These are phyloP conservation scores for Parapsyche elsis DNA, from an alignment of 1,140 invertebrate species.

Conservation along the genomic window DNA sequence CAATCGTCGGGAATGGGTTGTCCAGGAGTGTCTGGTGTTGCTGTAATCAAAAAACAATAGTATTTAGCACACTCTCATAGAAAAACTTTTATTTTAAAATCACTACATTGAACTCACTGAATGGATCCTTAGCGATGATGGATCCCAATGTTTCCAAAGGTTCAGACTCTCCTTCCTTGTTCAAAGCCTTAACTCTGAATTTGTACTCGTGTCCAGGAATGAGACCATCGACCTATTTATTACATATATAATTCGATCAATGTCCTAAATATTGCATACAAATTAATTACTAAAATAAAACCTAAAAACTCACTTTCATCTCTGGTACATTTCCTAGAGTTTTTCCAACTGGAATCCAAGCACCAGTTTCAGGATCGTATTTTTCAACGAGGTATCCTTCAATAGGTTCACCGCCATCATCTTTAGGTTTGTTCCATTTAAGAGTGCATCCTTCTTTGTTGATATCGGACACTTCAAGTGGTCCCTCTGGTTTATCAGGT, in stretches of 20 bases:
- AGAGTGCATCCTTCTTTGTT: conserved; percentile 95
- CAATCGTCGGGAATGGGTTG: conserved; percentile 90
- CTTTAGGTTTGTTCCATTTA: conserved; percentile 97
- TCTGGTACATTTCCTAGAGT: conserved; percentile 80
- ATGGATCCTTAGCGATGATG: conserved; percentile 97
- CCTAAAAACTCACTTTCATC: conserved; percentile 70
- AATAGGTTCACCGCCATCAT: conserved; percentile 96
- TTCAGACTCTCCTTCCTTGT: conserved; percentile 96
- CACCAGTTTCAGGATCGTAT: conserved; percentile 89
- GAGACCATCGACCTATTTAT: conserved; percentile 77
- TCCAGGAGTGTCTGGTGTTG: conserved; percentile 82
- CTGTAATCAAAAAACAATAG: conserved; percentile 55
- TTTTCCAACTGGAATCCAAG: conserved; percentile 90
- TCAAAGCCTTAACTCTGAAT: conserved; percentile 97
- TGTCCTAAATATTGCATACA: not conserved
- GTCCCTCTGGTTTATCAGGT: conserved; percentile 93
- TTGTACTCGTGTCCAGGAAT: conserved; percentile 96
- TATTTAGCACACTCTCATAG: conserved; percentile 26
- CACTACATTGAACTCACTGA: conserved; percentile 74
- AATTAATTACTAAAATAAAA: not conserved
- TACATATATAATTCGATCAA: not conserved
- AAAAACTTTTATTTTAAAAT: conserved; percentile 3
- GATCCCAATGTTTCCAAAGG: conserved; percentile 93
- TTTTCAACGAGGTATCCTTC: conserved; percentile 97
- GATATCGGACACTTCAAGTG: conserved; percentile 94